Evolutionary conservation across 2,113 vertebrate genomes (phyloP), one percentile per base, ranked within the genome.

Genomic region (Mirza zaza): DNA sequence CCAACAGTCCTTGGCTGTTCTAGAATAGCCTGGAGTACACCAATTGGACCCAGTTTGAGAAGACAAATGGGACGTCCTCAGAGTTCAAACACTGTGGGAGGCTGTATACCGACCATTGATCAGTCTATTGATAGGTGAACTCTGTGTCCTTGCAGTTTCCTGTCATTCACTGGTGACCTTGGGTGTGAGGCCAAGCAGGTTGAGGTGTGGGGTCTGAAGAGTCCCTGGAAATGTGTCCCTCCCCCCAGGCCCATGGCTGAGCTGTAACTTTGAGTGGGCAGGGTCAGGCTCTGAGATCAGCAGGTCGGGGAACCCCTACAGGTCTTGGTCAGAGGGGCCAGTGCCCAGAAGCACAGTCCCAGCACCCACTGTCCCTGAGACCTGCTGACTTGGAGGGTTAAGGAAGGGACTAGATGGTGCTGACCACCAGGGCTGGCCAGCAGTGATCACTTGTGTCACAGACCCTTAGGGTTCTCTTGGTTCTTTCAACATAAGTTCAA

Each of bases 241-340:
- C 68, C 20, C 20, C 36, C 55, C 34, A 70, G 67, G 7, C 17
- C 36, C 67, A 36, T 4, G 15, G 32, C 76, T 21, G 17, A 42
- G 27, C 29, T 67, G 12, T 34, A n/a, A 34, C 12, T 11, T n/a
- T 5, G 15, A 23, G 10, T 0, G 0, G 13, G 36, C 50, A 2
- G 12, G 25, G 27, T 52, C 61, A 18, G n/a, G 36, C 48, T 23
- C 50, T n/a, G 32, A 55, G 76, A n/a, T 52, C 48, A 5, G 2
- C 8, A n/a, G 76, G 76, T 1, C 8, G 17, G 10, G 20, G 18
- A 52, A 52, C 32, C 48, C 76, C 45, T 20, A 18, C 8, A 71
- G 57, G 39, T 27, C 77, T 25, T 32, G 48, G 34, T 15, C 13
- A 34, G 82, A 67, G 65, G 21, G 23, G 45, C 63, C 21, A 2